Percentiles rank a stretch among this genome's conserved stretches.
Conservation (phyloP, 2,888 invertebrate species). For the Ochlodes sylvanus region DNA sequence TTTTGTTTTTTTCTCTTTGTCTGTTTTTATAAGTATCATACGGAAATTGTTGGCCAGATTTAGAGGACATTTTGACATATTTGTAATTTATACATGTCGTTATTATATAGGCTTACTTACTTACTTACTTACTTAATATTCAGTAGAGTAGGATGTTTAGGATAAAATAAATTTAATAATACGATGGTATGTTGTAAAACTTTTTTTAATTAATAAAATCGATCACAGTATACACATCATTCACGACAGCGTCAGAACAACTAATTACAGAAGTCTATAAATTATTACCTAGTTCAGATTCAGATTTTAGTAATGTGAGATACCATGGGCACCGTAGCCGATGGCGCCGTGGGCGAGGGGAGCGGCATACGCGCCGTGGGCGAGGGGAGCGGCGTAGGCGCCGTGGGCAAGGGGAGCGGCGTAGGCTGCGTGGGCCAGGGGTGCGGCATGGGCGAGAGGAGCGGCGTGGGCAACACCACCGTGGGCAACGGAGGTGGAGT, state of each 20-base stretch:
- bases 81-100: no score
- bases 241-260: constrained; percentile 49
- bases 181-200: constrained; percentile 17
- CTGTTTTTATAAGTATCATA: no score
- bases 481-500: constrained; percentile 41
- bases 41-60: no score
- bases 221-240: constrained; percentile 51
- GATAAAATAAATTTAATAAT: constrained; percentile 8
- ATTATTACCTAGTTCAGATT: constrained; percentile 46
- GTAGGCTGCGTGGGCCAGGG: constrained; percentile 41
- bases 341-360: constrained; percentile 51
- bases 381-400: constrained; percentile 79
- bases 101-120: no score
- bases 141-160: no score
- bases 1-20: no score
- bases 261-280: constrained; percentile 49
- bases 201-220: constrained; percentile 32
- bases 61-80: no score
- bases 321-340: constrained; percentile 55
- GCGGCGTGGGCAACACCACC: constrained; percentile 48
- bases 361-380: constrained; percentile 49
- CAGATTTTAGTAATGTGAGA: constrained; percentile 42
- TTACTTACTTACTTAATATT: no score
- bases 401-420: constrained; percentile 47
- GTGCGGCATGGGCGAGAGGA: constrained; percentile 42